Percentiles rank a stretch among this genome's conserved stretches.
phyloP scores from a whole-genome alignment of 2,888 invertebrate genomes.

The Lasioglossum figueresi region DNA sequence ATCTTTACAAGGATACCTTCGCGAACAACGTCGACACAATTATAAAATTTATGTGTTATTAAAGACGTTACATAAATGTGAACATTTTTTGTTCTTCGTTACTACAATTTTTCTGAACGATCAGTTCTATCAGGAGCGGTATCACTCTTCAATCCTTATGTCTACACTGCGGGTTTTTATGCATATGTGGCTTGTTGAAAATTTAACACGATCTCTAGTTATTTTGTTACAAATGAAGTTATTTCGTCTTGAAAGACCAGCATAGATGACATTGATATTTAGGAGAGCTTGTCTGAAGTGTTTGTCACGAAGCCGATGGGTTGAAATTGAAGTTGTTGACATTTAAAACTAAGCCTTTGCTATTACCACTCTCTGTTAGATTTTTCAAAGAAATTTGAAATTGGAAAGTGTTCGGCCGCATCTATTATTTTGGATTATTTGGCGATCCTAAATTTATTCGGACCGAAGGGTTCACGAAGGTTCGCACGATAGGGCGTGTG shows the following conservation, averaged over 20 bases:
- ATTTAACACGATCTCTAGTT: too few relatives aligned
- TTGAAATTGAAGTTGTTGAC: background rate
- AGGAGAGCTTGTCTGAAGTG: background rate
- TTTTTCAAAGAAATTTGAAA: background rate
- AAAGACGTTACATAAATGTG: background rate
- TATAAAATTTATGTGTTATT: background rate
- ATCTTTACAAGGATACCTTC: background rate
- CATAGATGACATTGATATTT: background rate
- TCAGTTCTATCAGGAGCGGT: too few relatives aligned
- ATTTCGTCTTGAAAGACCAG: too few relatives aligned
- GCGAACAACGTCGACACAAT: background rate
- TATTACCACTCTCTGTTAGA: background rate
- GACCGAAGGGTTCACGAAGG: background rate
- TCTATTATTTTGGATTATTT: background rate
- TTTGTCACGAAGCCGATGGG: background rate
- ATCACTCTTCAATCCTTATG: too few relatives aligned
- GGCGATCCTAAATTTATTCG: background rate
- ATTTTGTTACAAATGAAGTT: too few relatives aligned
- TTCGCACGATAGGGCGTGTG: background rate
- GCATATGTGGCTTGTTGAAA: too few relatives aligned
- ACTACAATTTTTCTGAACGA: too few relatives aligned
- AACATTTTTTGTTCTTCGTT: too few relatives aligned
- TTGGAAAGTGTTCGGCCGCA: background rate
- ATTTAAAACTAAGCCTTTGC: background rate
- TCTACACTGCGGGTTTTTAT: too few relatives aligned